These are phyloP conservation scores for Eurois occulta DNA, from an alignment of 2,888 invertebrate genomes.

Conservation along the genomic window DNA sequence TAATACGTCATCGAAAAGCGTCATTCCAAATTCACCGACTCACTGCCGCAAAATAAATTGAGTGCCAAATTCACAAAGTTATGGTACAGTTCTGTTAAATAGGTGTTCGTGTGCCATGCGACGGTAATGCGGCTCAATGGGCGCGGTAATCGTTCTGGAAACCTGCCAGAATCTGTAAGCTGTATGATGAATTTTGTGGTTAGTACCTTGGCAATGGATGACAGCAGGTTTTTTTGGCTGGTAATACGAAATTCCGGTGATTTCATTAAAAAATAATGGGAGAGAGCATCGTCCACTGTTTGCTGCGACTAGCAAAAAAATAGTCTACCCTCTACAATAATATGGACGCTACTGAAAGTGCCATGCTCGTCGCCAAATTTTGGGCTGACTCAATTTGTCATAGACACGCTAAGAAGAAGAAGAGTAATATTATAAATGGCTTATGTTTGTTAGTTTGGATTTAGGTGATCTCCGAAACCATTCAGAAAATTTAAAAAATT, in stretches of 20 bases:
- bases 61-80: slow-evolving; percentile 42
- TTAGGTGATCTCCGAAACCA: background rate
- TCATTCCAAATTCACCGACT: slow-evolving; percentile 13
- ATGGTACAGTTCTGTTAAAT: slow-evolving; percentile 50
- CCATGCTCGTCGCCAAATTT: no score
- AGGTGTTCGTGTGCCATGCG: slow-evolving; percentile 61
- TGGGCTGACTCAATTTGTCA: no score
- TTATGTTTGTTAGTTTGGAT: background rate
- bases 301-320: background rate
- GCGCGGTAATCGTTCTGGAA: slow-evolving; percentile 59
- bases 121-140: slow-evolving; percentile 45
- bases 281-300: background rate
- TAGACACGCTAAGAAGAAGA: no score
- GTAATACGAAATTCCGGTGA: background rate
- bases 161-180: slow-evolving; percentile 48
- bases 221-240: slow-evolving; percentile 5
- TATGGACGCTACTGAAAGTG: background rate
- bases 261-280: background rate
- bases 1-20: background rate
- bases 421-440: background rate
- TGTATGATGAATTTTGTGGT: slow-evolving; percentile 42
- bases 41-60: slow-evolving; percentile 41
- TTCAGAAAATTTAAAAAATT: background rate
- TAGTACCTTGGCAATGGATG: slow-evolving; percentile 50
- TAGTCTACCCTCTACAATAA: background rate